Base-by-base conservation (phyloP, 2,113 vertebrate species). In the Oncorhynchus tshawytscha region DNA sequence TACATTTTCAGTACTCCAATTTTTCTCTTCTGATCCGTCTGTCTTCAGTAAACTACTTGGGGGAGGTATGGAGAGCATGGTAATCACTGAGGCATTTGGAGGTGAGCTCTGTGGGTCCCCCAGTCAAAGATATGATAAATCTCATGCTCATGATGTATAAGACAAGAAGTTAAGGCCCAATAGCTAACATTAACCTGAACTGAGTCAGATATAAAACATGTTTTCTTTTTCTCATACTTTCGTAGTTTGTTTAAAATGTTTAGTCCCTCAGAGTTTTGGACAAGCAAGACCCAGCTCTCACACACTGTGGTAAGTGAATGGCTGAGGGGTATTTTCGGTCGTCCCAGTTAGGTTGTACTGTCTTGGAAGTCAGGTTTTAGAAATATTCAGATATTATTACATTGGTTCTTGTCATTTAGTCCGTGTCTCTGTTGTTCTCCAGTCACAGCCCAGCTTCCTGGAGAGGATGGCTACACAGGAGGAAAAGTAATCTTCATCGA, bases 401-500 rank as follows among this genome's bases (percentile, higher is more conserved):
- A 67, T 29, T 3, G 24, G 13, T 67, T 29, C 5, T 15, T 29
- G 29, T 34, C 27, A 20, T 34, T 68, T 20, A 31, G 31, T 72
- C 34, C 25, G 2, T 34, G 1, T 70, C 15, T 45, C 29, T 74
- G 78, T 67, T 62, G 18, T 62, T 77, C n/a, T 78, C 9, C 78
- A 99, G 98, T 99, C 57, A 96, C 97, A 74, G 92, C 97, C 85
- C 98, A 99, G 91, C 94, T 99, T 81, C 96, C 97, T 73, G 96
- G 97, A 83, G 90, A 94, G 34, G 92, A 92, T 0, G 95, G 95
- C 70, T 99, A 98, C 86, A 90, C 95, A 1, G 98, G 97, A 77
- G 98, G 98, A 81, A 99, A 99, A 87, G 92, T 98, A 72, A 96
- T 99, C 89, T 99, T 98, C 90, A 96, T 99, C 27, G 98, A 99